Evolutionary conservation across 2,797 vertebrate species (phyloP).

Genomic region (Pelobates cultripes): DNA sequence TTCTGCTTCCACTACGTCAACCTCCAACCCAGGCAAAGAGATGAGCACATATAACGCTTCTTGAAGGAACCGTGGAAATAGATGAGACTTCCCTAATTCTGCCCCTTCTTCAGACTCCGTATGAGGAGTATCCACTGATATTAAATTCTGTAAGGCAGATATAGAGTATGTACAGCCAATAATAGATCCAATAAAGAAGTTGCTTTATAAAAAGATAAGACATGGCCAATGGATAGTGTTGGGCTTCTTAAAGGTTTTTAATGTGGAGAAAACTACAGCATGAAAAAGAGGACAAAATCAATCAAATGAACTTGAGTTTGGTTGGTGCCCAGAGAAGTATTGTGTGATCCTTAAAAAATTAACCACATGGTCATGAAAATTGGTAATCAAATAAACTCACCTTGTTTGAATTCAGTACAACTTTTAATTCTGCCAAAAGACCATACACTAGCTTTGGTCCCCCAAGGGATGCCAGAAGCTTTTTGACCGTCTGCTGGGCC

Average conservation of each 20-base stretch:
- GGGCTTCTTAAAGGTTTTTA: no score
- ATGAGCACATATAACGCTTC: constrained; percentile 86
- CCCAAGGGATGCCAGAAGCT: constrained; percentile 86
- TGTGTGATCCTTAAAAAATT: no score
- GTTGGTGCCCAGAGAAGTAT: no score
- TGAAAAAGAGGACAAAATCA: no score
- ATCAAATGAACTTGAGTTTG: no score
- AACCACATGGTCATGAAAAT: no score
- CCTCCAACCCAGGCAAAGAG: constrained; percentile 79
- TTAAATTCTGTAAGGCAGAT: constrained; percentile 70
- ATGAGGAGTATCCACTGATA: constrained; percentile 80
- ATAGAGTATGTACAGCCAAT: background rate
- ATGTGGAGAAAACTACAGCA: no score
- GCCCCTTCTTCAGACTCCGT: constrained; percentile 84
- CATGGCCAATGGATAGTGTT: no score
- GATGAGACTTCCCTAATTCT: constrained; percentile 81
- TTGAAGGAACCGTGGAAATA: constrained; percentile 81
- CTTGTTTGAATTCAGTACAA: constrained; percentile 87
- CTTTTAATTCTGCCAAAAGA: constrained; percentile 86
- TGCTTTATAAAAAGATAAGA: no score
- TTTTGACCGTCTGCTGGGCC: constrained; percentile 85
- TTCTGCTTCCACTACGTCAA: constrained; percentile 77
- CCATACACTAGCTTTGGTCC: constrained; percentile 84
- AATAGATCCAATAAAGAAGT: no score
- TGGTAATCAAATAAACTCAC: constrained; percentile 65